Evolutionary conservation across 2,888 invertebrate genomes (phyloP).

Genomic region (Ommatoiulus sabulosus): DNA sequence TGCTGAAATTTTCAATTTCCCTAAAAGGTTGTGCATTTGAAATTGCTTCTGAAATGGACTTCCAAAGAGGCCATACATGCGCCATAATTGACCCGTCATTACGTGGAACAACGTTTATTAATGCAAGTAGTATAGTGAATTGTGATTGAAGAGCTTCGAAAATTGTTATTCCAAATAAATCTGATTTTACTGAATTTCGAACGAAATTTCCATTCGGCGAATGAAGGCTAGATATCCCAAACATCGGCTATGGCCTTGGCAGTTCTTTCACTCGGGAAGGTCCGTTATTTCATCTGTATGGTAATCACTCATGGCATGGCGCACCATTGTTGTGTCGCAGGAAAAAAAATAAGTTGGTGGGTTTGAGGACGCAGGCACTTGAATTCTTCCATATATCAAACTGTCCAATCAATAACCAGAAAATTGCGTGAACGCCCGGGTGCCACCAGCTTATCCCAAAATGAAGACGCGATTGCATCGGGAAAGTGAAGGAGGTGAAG

Average conservation of each 20-base stretch:
- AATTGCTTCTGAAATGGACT: too few species aligned
- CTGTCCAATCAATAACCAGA: slow-evolving; percentile 48
- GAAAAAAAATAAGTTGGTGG: background rate
- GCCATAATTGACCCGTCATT: too few species aligned
- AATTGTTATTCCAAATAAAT: background rate
- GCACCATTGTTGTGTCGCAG: background rate
- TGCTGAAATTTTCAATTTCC: too few species aligned
- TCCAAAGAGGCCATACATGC: too few species aligned
- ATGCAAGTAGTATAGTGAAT: too few species aligned
- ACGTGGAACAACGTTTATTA: too few species aligned
- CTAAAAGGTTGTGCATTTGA: too few species aligned
- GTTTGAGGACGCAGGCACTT: slow-evolving; percentile 31
- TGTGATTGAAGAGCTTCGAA: too few species aligned
- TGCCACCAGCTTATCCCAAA: slow-evolving; percentile 20
- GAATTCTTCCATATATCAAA: slow-evolving; percentile 44
- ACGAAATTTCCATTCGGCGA: background rate
- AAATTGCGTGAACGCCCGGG: slow-evolving; percentile 45
- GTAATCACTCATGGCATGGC: slow-evolving; percentile 38
- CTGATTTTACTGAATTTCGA: background rate
- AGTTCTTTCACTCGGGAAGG: background rate
- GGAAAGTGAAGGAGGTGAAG: slow-evolving; percentile 45
- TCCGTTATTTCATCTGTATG: slow-evolving; percentile 43
- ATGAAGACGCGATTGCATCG: slow-evolving; percentile 43
- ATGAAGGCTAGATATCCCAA: background rate
- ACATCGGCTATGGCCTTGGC: background rate